Percentiles rank a stretch among this genome's conserved stretches.
Conservation (phyloP, 64 coral and sea anemone genomes). For the Montipora foliosa region DNA sequence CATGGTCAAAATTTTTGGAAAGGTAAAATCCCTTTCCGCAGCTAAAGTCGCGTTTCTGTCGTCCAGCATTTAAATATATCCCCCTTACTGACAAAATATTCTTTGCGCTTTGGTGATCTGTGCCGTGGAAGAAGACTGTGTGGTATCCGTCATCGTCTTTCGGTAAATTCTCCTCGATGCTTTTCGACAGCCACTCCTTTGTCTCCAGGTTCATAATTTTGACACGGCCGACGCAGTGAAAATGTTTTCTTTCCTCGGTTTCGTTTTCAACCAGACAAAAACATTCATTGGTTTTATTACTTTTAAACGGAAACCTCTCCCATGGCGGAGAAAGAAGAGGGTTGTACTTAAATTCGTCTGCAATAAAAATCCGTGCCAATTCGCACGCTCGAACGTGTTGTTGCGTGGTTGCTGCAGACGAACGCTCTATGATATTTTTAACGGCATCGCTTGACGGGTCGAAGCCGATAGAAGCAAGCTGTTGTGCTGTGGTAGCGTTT, state of each 20-base stretch:
- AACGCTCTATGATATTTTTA: constrained; percentile 6
- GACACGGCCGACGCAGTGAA: background rate
- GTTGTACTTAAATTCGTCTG: constrained; percentile 57
- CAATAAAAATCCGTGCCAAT: background rate
- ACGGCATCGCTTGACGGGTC: background rate
- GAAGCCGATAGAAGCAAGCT: constrained; percentile 23
- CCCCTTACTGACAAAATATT: constrained; percentile 54
- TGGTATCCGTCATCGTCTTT: background rate
- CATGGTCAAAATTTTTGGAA: constrained; percentile 14
- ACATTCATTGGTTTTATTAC: background rate
- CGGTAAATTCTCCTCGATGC: background rate
- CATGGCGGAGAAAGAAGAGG: background rate
- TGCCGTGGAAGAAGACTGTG: constrained; percentile 16
- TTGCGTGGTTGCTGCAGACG: background rate
- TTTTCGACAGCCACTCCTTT: background rate
- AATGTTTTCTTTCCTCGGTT: background rate
- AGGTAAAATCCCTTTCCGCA: constrained; percentile 83
- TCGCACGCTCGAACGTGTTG: constrained; percentile 46
- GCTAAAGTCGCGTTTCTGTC: constrained; percentile 75
- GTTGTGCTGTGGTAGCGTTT: background rate
- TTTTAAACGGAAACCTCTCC: background rate
- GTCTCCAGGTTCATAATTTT: background rate
- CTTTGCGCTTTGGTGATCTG: constrained; percentile 15
- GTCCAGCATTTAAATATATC: constrained; percentile 51
- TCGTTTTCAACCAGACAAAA: background rate